Conservation (phyloP, 2,888 invertebrate species). For the Ormyrus nitidulus region DNA sequence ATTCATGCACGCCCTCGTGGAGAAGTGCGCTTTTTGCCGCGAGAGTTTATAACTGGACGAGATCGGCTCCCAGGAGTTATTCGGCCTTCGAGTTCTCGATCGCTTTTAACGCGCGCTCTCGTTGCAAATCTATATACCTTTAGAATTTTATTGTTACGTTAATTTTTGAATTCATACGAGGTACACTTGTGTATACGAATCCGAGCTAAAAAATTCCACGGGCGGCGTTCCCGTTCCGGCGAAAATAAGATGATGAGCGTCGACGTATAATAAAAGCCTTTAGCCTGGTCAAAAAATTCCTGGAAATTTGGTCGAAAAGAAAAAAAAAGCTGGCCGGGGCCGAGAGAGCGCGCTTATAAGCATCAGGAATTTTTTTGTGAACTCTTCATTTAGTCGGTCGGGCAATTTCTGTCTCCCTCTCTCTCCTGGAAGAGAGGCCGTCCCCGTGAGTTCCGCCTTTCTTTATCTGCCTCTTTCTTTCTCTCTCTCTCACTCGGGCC, state of each 20-base stretch:
- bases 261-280: constrained; percentile 15
- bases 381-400: constrained; percentile 39
- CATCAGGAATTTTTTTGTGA: constrained; percentile 30
- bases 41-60: neutral
- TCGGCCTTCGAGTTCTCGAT: no score
- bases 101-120: no score
- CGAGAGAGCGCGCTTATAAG: neutral
- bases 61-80: no score
- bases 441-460: constrained; percentile 19
- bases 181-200: no score
- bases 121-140: no score
- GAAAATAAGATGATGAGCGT: neutral
- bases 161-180: no score
- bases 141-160: no score
- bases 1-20: neutral
- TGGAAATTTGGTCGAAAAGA: constrained; percentile 5
- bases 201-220: no score
- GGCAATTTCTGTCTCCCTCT: neutral
- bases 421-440: neutral
- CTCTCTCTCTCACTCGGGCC: neutral
- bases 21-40: neutral
- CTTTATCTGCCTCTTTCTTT: constrained; percentile 4
- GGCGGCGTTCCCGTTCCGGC: neutral
- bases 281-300: constrained; percentile 7
- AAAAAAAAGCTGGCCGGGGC: neutral